Conservation (phyloP, 2,113 vertebrate species). For the Trematocara zebra region DNA sequence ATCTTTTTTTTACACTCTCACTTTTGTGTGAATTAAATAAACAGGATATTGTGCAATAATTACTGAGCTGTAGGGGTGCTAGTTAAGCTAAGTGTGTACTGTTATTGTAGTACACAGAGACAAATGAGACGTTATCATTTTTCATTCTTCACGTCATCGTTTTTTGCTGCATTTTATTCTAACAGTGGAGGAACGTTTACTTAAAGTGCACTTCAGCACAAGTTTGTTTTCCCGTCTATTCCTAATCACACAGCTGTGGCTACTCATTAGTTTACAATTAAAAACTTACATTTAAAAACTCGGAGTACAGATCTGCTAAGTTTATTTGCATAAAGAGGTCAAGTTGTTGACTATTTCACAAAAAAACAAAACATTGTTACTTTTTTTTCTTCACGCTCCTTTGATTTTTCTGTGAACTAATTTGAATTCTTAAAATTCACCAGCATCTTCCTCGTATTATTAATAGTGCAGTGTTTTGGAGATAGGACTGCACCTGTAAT, state of each 20-base stretch:
- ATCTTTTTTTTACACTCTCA: background rate
- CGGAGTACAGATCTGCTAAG: background rate
- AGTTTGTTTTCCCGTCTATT: background rate
- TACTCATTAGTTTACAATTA: background rate
- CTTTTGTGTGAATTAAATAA: background rate
- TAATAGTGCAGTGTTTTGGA: background rate
- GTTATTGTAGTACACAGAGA: background rate
- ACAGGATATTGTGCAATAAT: background rate
- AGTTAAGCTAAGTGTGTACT: background rate
- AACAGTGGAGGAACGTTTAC: background rate
- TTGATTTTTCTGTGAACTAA: background rate
- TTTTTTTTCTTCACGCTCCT: background rate
- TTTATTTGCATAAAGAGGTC: background rate
- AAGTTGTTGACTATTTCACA: background rate
- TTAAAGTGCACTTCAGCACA: background rate
- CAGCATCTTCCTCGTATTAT: background rate
- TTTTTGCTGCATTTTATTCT: background rate
- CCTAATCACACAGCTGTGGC: background rate
- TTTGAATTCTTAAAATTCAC: background rate
- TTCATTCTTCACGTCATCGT: background rate
- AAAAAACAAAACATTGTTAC: background rate
- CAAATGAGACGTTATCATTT: background rate
- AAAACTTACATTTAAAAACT: background rate
- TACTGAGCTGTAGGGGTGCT: background rate
- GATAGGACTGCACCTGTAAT: background rate